Conservation (phyloP, 2,888 invertebrate genomes). For the Chloromyia formosa region DNA sequence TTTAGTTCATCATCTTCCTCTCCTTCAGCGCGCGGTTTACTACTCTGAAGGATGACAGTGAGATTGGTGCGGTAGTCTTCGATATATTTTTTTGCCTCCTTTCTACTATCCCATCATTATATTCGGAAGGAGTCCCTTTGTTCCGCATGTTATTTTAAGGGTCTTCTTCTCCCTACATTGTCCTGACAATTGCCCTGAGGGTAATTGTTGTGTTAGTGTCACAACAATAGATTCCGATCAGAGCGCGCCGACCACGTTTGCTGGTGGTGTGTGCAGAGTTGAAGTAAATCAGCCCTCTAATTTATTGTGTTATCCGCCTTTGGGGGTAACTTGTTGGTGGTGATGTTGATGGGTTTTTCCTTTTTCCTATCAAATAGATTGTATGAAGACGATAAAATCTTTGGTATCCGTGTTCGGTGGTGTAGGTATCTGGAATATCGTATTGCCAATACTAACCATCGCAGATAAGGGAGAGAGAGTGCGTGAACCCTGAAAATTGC, state of each 20-base stretch:
- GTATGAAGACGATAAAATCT: background rate
- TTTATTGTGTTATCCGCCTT: conserved; percentile 43
- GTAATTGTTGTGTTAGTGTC: conserved; percentile 53
- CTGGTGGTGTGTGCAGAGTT: conserved; percentile 23
- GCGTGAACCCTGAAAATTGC: conserved; percentile 44
- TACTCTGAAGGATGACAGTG: too few species aligned
- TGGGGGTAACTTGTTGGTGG: conserved; percentile 40
- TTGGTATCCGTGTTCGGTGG: background rate
- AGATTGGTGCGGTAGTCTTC: background rate
- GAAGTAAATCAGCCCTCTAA: conserved; percentile 46
- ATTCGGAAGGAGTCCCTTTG: conserved; percentile 38
- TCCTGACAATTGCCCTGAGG: conserved; percentile 48
- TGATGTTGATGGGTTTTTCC: conserved; percentile 40
- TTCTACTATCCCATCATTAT: conserved; percentile 12
- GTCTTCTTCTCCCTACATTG: conserved; percentile 31
- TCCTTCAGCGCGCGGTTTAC: too few species aligned
- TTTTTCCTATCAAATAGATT: conserved; percentile 1
- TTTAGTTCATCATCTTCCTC: background rate
- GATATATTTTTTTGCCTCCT: background rate
- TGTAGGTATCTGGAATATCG: background rate
- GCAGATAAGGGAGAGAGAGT: conserved; percentile 40
- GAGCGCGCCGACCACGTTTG: background rate
- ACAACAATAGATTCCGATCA: conserved; percentile 52
- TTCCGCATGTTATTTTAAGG: conserved; percentile 41
- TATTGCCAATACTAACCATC: background rate